Conservation (phyloP, 1,140 invertebrate species). For the Zeugodacus cucurbitae region DNA sequence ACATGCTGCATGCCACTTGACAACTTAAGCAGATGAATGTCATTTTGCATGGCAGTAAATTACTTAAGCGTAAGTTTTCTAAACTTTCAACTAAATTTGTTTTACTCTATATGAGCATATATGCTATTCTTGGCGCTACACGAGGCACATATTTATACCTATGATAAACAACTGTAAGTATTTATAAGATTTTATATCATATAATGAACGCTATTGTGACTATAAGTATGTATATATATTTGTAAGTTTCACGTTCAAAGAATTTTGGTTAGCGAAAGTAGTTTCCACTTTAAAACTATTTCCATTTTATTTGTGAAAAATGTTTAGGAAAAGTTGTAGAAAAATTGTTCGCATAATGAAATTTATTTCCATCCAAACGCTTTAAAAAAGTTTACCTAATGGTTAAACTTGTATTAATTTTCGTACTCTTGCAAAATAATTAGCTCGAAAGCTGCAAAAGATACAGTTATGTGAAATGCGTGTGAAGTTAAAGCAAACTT, state of each 20-base stretch:
- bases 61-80: conserved; percentile 8
- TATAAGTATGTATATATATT: background rate
- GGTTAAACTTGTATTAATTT: background rate
- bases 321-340: background rate
- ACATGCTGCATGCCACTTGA: conserved; percentile 9
- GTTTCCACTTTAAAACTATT: background rate
- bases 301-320: background rate
- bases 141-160: background rate
- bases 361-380: background rate
- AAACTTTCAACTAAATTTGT: background rate
- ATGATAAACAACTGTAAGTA: background rate
- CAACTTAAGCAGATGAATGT: conserved; percentile 37
- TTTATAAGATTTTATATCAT: background rate
- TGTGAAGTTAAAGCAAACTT: too few species aligned
- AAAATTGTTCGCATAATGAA: background rate
- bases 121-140: background rate
- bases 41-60: conserved; percentile 30
- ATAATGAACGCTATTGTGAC: background rate
- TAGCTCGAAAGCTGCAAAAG: background rate
- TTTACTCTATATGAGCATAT: too few species aligned
- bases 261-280: background rate
- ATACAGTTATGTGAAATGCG: too few species aligned
- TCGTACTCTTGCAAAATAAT: background rate
- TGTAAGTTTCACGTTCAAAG: background rate
- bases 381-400: background rate